Evolutionary conservation across 2,888 invertebrate species (phyloP), one percentile per base, ranked within the genome.

Genomic region (Antheraea yamamai): DNA sequence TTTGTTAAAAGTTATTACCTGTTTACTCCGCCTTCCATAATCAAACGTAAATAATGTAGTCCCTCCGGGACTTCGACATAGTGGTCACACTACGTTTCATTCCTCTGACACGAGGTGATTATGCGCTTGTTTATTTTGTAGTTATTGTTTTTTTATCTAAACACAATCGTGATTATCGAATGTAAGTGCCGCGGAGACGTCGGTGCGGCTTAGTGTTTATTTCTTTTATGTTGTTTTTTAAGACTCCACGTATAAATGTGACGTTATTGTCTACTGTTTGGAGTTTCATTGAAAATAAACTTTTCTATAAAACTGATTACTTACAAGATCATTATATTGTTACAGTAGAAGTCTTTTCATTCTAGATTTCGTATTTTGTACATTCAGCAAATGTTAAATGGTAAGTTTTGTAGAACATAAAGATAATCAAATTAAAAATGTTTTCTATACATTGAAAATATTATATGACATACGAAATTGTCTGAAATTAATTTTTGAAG

Each of bases 111-210:
- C 84, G 89, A 92, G 88, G 91, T 94, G 94, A 94, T 94, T 94
- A 93, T 88, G 88, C 83, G 84, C 87, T 88, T 93, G 92, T 94
- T 93, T 93, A 90, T 93, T 93, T 92, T 93, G 91, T 94, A 92
- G 89, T 91, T 92, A 91, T 91, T 89, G 87, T 89, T 91, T 91
- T 39, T 92, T 93, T 94, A 93, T 94, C 93, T 91, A 92, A 93
- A 93, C 93, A 92, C 94, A 91, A 91, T 93, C 92, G 89, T 93
- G 91, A 93, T 92, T 93, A 92, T 90, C 88, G 89, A 84, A 83
- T 84, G 85, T 86, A 88, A 88, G 88, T 86, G 88, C 84, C 84
- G 81, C 82, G 81, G 81, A 66, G 64, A 85, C 85, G 90, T 85
- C 87, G 86, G 88, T 76, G 79, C 82, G 82, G 80, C 85, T 87